These are phyloP conservation scores for Podocnemis expansa DNA, from an alignment of 2,113 vertebrate genomes.

Conservation along the genomic window DNA sequence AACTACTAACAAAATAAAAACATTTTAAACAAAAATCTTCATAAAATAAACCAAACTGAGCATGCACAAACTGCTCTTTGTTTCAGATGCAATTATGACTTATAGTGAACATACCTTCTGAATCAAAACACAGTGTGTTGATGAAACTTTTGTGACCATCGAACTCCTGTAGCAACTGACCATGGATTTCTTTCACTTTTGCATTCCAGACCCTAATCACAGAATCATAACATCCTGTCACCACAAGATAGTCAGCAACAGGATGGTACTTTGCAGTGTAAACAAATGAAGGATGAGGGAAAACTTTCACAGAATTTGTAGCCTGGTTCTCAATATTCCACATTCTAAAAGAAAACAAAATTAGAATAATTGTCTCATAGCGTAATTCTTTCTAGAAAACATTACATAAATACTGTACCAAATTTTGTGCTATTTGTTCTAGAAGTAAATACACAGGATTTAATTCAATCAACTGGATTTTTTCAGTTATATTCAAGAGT, in stretches of 20 bases:
- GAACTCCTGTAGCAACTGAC: slow-evolving; percentile 90
- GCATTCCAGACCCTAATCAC: slow-evolving; percentile 91
- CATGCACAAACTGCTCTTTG: neutral
- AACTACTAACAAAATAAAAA: neutral
- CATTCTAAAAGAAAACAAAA: slow-evolving; percentile 77
- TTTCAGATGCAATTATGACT: neutral
- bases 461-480: neutral
- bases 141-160: slow-evolving; percentile 91
- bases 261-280: slow-evolving; percentile 95
- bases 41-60: neutral
- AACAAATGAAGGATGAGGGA: slow-evolving; percentile 95
- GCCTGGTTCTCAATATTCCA: slow-evolving; percentile 88
- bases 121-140: slow-evolving; percentile 93
- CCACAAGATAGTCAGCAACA: slow-evolving; percentile 81
- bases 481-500: neutral
- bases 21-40: neutral
- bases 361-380: neutral
- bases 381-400: neutral
- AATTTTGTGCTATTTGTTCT: neutral
- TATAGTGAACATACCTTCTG: slow-evolving; percentile 82
- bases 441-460: neutral
- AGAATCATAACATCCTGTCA: slow-evolving; percentile 92
- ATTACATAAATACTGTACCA: fast-evolving
- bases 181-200: slow-evolving; percentile 83
- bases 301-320: slow-evolving; percentile 84